Evolutionary conservation across 2,113 vertebrate species (phyloP), one percentile per base, ranked within the genome.

Genomic region (Caloenas nicobarica): DNA sequence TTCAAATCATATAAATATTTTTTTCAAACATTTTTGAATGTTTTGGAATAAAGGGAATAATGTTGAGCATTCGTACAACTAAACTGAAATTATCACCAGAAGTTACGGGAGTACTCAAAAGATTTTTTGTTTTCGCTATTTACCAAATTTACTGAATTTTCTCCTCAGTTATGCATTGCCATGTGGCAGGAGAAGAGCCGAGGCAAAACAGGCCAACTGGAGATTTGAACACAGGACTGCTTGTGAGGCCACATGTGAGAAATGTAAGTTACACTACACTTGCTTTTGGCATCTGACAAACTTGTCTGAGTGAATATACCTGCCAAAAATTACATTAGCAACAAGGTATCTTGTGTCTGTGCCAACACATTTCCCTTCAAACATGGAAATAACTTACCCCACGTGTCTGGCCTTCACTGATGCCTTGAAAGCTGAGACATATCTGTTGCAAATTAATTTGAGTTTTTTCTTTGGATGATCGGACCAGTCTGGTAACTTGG

Each of bases 281-380:
- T 46, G 44, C 57, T 89, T 93, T 81, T 92, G 73, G 69, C 86
- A 93, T 89, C 48, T 62, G 84, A 53, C 10, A 76, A 61, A 68
- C 61, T 82, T 48, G 61, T 58, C 64, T 85, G 77, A 91, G 61
- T 13, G 72, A 91, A 81, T 28, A 9, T 62, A 91, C 42, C 72
- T 89, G 93, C 91, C 96, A 97, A 96, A 96, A 96, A 82, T 94
- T 93, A 91, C 88, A 95, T 72, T 86, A 94, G 65, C 78, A 90
- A 85, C 73, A 89, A 93, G 86, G 88, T 88, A 91, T 93, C 80
- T 81, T 89, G 73, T 61, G 22, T 89, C 66, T 72, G 25, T 73
- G 83, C 96, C 96, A 95, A 66, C 9, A 79, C 19, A 15, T 81
- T 93, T 91, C 77, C 65, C 77, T 93, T 92, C 77, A 94, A 94